phyloP scores from a whole-genome alignment of 2,888 invertebrate species.

The Perithous albicinctus region DNA sequence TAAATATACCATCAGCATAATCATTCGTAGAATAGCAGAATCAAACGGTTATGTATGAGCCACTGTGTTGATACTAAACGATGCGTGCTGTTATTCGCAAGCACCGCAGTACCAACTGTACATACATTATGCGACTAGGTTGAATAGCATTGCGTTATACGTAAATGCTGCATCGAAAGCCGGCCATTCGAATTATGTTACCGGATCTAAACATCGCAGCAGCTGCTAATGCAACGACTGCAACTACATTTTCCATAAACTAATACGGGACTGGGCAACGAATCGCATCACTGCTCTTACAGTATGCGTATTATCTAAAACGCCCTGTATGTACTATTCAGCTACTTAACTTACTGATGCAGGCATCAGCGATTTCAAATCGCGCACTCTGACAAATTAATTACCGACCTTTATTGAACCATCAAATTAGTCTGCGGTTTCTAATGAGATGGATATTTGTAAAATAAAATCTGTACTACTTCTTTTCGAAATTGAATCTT shows the following conservation, averaged over 20 bases:
- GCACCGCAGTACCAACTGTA: slow-evolving; percentile 2
- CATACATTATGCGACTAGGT: slow-evolving; percentile 37
- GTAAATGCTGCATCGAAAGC: slow-evolving; percentile 14
- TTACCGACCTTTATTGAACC: slow-evolving; percentile 10
- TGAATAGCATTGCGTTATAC: slow-evolving; percentile 14
- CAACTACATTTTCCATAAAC: slow-evolving; percentile 53
- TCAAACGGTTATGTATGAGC: slow-evolving; percentile 33
- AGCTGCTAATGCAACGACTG: slow-evolving; percentile 48
- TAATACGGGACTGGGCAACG: slow-evolving; percentile 49
- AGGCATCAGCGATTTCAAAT: slow-evolving; percentile 42
- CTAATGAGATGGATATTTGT: background rate
- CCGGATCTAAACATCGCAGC: slow-evolving; percentile 55
- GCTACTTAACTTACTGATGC: slow-evolving; percentile 41
- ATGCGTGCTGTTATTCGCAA: slow-evolving; percentile 46
- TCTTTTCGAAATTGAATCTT: background rate
- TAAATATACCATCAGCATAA: slow-evolving; percentile 46
- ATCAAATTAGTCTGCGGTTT: background rate
- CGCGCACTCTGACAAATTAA: slow-evolving; percentile 29
- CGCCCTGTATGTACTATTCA: slow-evolving; percentile 3
- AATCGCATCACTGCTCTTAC: slow-evolving; percentile 50
- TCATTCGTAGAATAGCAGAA: slow-evolving; percentile 39
- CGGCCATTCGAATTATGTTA: slow-evolving; percentile 51
- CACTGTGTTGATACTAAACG: slow-evolving; percentile 42
- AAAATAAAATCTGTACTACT: background rate
- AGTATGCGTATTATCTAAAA: slow-evolving; percentile 32